phyloP scores from a whole-genome alignment of 2,797 vertebrate species.

The Falco columbarius region DNA sequence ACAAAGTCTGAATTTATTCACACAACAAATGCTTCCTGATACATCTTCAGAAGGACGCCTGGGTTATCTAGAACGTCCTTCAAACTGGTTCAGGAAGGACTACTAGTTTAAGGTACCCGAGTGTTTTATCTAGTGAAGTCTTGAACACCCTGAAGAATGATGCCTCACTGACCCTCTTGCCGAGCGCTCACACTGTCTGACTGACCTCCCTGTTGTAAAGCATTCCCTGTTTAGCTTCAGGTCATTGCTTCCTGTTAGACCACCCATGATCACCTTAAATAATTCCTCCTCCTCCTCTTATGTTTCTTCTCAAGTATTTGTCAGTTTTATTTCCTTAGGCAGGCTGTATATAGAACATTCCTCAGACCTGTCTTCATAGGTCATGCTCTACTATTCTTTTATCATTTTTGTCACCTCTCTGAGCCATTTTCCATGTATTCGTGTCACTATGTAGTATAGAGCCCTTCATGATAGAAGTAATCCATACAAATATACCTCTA shows the following conservation, averaged over 20 bases:
- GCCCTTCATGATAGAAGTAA: neutral
- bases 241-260: neutral
- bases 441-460: neutral
- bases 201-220: neutral
- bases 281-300: neutral
- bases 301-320: neutral
- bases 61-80: neutral
- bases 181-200: neutral
- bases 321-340: neutral
- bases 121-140: neutral
- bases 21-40: neutral
- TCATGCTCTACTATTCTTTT: neutral
- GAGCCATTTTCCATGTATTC: neutral
- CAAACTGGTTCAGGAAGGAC: neutral
- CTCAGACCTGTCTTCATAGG: neutral
- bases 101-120: neutral
- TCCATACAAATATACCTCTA: neutral
- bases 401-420: neutral
- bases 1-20: neutral
- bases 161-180: neutral
- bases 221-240: neutral
- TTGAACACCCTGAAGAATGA: accelerated
- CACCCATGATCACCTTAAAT: neutral
- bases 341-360: accelerated
- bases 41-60: neutral